Base-by-base conservation (phyloP, 2,888 invertebrate species). In the Gerris lacustris region DNA sequence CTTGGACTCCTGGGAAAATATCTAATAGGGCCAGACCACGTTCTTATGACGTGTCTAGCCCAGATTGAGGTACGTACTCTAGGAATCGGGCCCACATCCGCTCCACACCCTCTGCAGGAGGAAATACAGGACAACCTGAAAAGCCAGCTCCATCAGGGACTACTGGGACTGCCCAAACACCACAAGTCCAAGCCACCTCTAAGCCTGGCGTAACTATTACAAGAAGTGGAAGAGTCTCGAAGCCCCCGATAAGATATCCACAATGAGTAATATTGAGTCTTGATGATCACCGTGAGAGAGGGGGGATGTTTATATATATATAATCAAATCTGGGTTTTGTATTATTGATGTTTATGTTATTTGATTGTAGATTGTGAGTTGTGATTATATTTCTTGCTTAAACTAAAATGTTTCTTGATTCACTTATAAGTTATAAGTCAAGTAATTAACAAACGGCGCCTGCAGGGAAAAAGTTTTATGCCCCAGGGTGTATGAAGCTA, bases 41-140 rank as follows among this genome's bases (percentile, higher is more conserved):
- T 55, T 63, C 47, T n/a, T n/a, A n/a, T n/a, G n/a, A n/a, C n/a
- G n/a, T n/a, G n/a, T 67, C 67, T 68, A 55, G 55, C 15, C 55
- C 55, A 55, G 55, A 55, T 55, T 1, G 55, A 9, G 15, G 55
- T 15, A 55, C 15, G 55, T 55, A 4, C 55, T 11, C 55, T 55
- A 55, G 55, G 55, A 55, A 55, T 55, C 55, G 55, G 15, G 55
- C 55, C 55, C 55, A 55, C 9, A 55, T 55, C 15, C 55, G 55
- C 55, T 55, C 55, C 55, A 55, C 55, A 2, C 55, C 55, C 31
- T 31, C 31, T 31, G 31, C 31, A 55, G 15, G 9, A 15, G 15
- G 15, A 55, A 55, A 55, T 55, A 55, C 15, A 11, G 55, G 15
- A 55, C 55, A 55, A 55, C 55, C 55, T 55, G 15, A 55, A 55